Percentiles rank a stretch among this genome's conserved stretches.
These are phyloP conservation scores for Cheilosia vulpina DNA, from an alignment of 2,888 invertebrate species.

Conservation along the genomic window DNA sequence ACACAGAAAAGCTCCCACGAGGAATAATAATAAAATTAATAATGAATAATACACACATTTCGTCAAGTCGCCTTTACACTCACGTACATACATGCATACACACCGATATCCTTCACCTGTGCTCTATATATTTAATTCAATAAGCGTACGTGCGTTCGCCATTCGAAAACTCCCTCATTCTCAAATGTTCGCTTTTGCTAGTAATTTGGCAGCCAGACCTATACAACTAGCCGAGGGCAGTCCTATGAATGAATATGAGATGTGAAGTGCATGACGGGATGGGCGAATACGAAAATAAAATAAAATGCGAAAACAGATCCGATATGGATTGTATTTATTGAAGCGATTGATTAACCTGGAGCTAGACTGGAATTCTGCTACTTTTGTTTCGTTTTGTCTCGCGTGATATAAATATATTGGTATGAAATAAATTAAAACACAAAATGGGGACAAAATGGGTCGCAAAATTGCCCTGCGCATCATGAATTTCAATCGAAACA, in stretches of 20 bases:
- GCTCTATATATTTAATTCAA: slow-evolving; percentile 71
- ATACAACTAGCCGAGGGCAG: slow-evolving; percentile 1
- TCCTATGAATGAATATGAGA: slow-evolving; percentile 39
- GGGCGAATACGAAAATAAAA: slow-evolving; percentile 2
- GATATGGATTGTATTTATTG: slow-evolving; percentile 62
- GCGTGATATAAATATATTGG: slow-evolving; percentile 33
- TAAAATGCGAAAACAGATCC: slow-evolving; percentile 45
- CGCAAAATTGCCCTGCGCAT: slow-evolving; percentile 22
- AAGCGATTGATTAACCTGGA: slow-evolving; percentile 71
- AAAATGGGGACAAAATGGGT: slow-evolving; percentile 36
- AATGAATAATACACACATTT: slow-evolving; percentile 69
- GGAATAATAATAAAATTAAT: slow-evolving; percentile 72
- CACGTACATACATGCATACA: neutral
- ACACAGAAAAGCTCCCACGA: neutral
- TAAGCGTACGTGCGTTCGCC: slow-evolving; percentile 53
- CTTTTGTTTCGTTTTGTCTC: slow-evolving; percentile 7
- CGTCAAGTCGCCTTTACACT: neutral
- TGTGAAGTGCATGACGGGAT: slow-evolving; percentile 29
- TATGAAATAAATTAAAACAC: slow-evolving; percentile 13
- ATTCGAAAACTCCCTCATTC: slow-evolving; percentile 23
- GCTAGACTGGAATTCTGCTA: slow-evolving; percentile 18
- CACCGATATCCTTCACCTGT: slow-evolving; percentile 50
- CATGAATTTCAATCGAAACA: slow-evolving; percentile 51
- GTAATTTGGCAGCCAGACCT: slow-evolving; percentile 57
- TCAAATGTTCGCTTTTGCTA: slow-evolving; percentile 33